Conservation (phyloP, 2,113 vertebrate species). For the Protobothrops mucrosquamatus region DNA sequence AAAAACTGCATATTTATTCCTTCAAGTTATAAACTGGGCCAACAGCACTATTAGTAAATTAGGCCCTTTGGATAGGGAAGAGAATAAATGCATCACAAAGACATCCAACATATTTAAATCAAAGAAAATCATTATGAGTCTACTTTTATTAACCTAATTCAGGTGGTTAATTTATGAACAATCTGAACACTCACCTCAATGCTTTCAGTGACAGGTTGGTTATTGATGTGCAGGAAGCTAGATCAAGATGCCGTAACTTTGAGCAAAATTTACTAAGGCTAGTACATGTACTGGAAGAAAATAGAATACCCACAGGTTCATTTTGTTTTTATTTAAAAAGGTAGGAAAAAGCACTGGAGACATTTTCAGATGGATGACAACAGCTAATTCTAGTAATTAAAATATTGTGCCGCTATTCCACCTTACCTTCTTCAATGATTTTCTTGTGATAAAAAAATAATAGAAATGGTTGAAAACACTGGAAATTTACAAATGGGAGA, state of each 20-base stretch:
- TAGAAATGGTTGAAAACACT: background rate
- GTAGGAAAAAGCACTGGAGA: fast-evolving
- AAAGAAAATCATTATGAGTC: background rate
- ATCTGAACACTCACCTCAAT: conserved; percentile 75
- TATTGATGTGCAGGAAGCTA: conserved; percentile 96
- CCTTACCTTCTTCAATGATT: background rate
- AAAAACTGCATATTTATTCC: background rate
- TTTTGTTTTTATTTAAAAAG: fast-evolving
- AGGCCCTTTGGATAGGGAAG: background rate
- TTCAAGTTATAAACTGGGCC: background rate
- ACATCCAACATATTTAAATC: background rate
- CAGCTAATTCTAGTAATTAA: background rate
- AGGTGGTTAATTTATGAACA: background rate
- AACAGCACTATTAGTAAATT: background rate
- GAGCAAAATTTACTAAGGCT: conserved; percentile 99
- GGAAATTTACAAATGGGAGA: background rate
- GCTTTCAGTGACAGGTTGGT: conserved; percentile 98
- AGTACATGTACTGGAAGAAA: conserved; percentile 86
- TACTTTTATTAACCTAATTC: background rate
- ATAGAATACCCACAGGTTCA: background rate
- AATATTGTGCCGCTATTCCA: background rate
- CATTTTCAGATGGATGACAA: background rate
- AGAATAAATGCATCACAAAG: background rate
- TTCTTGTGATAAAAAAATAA: background rate
- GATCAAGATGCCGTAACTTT: conserved; percentile 94